Base-by-base conservation (phyloP, 2,797 vertebrate species). In the Anomalospiza imberbis region DNA sequence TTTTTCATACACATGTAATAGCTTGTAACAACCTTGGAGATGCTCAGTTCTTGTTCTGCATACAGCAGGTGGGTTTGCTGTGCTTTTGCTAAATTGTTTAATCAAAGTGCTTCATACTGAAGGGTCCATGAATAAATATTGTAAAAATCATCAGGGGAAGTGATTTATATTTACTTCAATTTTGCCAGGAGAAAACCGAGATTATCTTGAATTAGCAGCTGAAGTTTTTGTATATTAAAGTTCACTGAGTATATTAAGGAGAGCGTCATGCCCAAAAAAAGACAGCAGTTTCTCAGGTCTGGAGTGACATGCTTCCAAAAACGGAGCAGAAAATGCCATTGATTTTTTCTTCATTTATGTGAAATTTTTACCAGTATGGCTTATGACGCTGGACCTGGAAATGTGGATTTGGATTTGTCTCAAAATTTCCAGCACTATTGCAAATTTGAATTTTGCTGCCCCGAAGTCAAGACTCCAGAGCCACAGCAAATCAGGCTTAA, bases 41-140 rank as follows among this genome's bases (percentile, higher is more conserved):
- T 55, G 78, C 68, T 91, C 71, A 24, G 84, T 89, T 93, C 90
- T 90, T 87, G 63, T 85, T 96, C 94, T 24, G 44, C 81, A 45
- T 96, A 95, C 60, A 75, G 91, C 83, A 97, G 85, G 83, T 92
- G 79, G 94, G 44, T 97, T 96, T 93, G 93, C 96, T 96, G 93
- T 91, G 83, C 94, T 96, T 95, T 89, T 90, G 60, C 87, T 94
- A 96, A 96, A 96, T 91, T 95, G 87, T 97, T 97, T 96, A 96
- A 97, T 96, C 95, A 96, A 94, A 96, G 94, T 94, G 76, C 89
- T 97, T 96, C 94, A 86, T 94, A 84, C 61, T 96, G 70, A 94
- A 96, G 94, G 76, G 96, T 95, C 96, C 94, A 89, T 95, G 88
- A 97, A 92, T 89, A 94, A 96, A 97, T 94, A 91, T 65, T 86